A percentile compares a stretch with the other conserved stretches of the same genome.
These are phyloP conservation scores for Reinhardtius hippoglossoides DNA, from an alignment of 2,113 vertebrate species.

Conservation along the genomic window DNA sequence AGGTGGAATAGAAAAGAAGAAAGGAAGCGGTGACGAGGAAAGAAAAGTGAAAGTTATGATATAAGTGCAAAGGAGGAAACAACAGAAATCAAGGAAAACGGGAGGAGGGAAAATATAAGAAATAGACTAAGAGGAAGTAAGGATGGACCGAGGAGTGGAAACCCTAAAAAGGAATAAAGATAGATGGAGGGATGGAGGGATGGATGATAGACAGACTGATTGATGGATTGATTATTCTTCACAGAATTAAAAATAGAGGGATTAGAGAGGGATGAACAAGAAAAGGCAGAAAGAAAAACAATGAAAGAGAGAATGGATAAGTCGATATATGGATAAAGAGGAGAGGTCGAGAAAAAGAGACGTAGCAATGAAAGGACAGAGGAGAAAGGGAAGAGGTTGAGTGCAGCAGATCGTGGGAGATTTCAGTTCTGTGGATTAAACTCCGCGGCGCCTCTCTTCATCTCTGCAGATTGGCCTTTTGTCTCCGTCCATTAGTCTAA, in stretches of 20 bases:
- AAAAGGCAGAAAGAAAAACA: not conserved
- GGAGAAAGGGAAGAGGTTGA: not conserved
- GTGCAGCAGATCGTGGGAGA: not conserved
- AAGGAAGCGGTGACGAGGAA: not conserved
- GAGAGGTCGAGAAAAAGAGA: not conserved
- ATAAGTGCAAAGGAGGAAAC: not conserved
- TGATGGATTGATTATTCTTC: too few relatives aligned
- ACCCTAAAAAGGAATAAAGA: too few relatives aligned
- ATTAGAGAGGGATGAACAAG: not conserved
- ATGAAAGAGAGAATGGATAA: not conserved
- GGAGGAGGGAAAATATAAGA: too few relatives aligned
- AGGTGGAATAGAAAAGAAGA: not conserved
- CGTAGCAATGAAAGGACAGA: not conserved
- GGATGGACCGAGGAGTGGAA: too few relatives aligned
- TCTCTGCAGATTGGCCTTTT: slow-evolving; percentile 64
- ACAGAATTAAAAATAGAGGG: not conserved
- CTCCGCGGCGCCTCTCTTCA: slow-evolving; percentile 9
- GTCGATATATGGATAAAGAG: not conserved
- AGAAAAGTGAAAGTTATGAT: not conserved
- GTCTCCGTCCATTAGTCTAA: slow-evolving; percentile 61
- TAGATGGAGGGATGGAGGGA: too few relatives aligned
- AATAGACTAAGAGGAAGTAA: too few relatives aligned
- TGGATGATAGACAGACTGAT: too few relatives aligned
- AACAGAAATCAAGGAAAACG: not conserved
- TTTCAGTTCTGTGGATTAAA: slow-evolving; percentile 47